Conservation (phyloP, 2,888 invertebrate species). For the Siphlonurus alternatus region DNA sequence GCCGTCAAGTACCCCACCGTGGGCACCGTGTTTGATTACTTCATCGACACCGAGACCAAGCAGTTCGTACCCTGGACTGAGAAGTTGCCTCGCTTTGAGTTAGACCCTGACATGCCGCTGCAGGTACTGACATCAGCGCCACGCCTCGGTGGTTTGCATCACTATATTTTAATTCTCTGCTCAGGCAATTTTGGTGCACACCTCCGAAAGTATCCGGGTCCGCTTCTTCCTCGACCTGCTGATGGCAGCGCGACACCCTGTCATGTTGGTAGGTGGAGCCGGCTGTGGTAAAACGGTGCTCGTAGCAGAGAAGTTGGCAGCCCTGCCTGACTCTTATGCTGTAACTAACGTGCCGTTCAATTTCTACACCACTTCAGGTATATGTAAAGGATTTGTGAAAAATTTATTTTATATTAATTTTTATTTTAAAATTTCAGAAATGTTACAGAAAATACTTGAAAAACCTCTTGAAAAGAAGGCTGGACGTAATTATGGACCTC, state of each 20-base stretch:
- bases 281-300: slow-evolving; percentile 85
- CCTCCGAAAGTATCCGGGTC: slow-evolving; percentile 80
- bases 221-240: slow-evolving; percentile 77
- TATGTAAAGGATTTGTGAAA: not conserved
- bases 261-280: slow-evolving; percentile 87
- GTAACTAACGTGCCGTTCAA: slow-evolving; percentile 89
- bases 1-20: slow-evolving; percentile 78
- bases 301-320: slow-evolving; percentile 38
- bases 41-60: slow-evolving; percentile 77
- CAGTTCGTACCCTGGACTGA: slow-evolving; percentile 83
- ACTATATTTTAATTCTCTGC: not conserved
- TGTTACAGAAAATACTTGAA: slow-evolving; percentile 83
- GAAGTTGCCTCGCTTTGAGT: slow-evolving; percentile 72
- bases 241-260: slow-evolving; percentile 74
- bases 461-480: slow-evolving; percentile 94
- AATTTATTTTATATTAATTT: not conserved
- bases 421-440: slow-evolving; percentile 29
- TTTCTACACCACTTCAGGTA: slow-evolving; percentile 79
- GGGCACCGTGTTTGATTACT: slow-evolving; percentile 91
- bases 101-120: slow-evolving; percentile 79
- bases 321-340: slow-evolving; percentile 69
- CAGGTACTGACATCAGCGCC: too few species aligned
- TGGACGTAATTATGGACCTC: slow-evolving; percentile 86
- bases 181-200: slow-evolving; percentile 80
- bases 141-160: not conserved